A percentile compares a stretch with the other conserved stretches of the same genome.
Evolutionary conservation across 2,113 vertebrate species (phyloP).

Genomic region (Pogona vitticeps): DNA sequence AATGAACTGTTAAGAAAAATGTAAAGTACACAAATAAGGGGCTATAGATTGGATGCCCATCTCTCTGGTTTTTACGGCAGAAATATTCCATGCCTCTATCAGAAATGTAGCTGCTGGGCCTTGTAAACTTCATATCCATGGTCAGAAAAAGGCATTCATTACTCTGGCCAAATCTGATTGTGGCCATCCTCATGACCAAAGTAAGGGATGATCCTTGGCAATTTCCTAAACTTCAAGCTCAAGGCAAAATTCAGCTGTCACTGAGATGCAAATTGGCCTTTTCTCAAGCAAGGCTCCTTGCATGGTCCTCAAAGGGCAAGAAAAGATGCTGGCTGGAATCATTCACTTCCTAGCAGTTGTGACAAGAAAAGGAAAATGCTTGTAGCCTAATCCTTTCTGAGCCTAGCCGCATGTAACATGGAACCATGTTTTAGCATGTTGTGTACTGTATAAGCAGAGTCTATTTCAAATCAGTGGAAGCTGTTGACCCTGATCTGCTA

Average conservation of each 20-base stretch:
- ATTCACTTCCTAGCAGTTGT: neutral
- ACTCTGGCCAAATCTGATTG: neutral
- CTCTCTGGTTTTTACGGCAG: neutral
- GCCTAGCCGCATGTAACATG: neutral
- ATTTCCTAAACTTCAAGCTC: neutral
- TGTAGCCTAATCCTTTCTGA: no score
- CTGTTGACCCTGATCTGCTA: no score
- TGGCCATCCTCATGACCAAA: neutral
- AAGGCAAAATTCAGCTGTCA: neutral
- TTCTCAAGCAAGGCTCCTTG: neutral
- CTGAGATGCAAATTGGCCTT: neutral
- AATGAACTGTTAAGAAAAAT: neutral
- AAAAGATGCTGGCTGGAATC: neutral
- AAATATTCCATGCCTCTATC: neutral
- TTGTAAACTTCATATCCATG: neutral
- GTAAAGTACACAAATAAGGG: neutral
- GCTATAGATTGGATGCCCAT: neutral
- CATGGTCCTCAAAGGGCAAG: neutral
- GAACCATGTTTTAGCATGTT: no score
- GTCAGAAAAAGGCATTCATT: neutral
- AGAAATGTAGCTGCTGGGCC: neutral
- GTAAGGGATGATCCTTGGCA: neutral
- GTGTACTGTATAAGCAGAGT: no score
- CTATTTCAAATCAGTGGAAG: no score
- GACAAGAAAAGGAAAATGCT: neutral